Evolutionary conservation across 2,797 vertebrate genomes (phyloP), one percentile per base, ranked within the genome.

Genomic region (Halcyon leucocephala): DNA sequence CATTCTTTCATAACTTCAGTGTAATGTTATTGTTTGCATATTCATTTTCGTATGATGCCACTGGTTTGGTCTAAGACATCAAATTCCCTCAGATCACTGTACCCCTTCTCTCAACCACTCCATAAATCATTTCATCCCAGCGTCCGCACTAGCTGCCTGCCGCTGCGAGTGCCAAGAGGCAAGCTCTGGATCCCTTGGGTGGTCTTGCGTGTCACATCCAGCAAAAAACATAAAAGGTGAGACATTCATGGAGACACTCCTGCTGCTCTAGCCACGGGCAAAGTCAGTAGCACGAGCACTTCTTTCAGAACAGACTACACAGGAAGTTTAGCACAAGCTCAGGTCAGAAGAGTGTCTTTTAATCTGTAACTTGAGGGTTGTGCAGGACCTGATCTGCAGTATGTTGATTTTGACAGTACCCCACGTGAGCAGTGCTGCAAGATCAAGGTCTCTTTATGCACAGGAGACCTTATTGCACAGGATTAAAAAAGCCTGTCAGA

Each of bases 341-440:
- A 2, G 22, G 44, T 85, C 69, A 74, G 69, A 42, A 44, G 86
- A 78, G 20, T 41, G 39, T 48, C n/a, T 84, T 62, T 80, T 48
- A 21, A 73, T 64, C 60, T 4, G 2, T 35, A 64, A 14, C 13
- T 48, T 1, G 0, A 29, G 67, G 60, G 49, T 76, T 0, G 0
- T 82, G 9, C n/a, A 44, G 33, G 44, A 86, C 26, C 39, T 76
- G 33, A 66, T 66, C 10, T 86, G 28, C 20, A 33, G 37, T 33
- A 3, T 14, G 25, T 46, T 57, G 73, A 14, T 90, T 92, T 60
- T 72, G 79, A 74, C 15, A 37, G 24, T 14, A 9, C 19, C 10
- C 19, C 3, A 1, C 9, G 33, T 61, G 46, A 88, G 35, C 64
- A 46, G 20, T 8, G 35, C 65, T 71, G 49, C 57, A 46, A 35